Evolutionary conservation across 1,140 invertebrate species (phyloP).

Genomic region (Diorhabda sublineata): DNA sequence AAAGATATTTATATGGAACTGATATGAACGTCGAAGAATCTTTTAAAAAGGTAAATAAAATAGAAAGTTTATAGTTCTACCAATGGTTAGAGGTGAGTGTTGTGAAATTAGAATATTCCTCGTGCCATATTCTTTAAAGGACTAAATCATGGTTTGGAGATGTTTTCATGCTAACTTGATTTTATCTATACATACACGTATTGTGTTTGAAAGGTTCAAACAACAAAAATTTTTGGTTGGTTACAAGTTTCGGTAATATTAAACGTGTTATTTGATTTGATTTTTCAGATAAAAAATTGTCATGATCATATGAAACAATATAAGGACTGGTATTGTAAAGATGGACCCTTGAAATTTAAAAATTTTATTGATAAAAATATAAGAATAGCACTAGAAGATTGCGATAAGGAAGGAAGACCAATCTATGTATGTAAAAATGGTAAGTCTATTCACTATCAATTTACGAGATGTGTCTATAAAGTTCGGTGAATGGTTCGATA

Average conservation of each 20-base stretch:
- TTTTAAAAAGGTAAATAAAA: slow-evolving; percentile 36
- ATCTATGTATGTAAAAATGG: slow-evolving; percentile 44
- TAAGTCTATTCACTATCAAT: slow-evolving; percentile 21
- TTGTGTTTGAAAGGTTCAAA: too few species aligned
- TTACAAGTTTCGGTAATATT: too few species aligned
- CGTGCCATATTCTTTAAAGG: too few species aligned
- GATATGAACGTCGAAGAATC: slow-evolving; percentile 39
- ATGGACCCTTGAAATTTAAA: slow-evolving; percentile 31
- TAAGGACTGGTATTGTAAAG: slow-evolving; percentile 42
- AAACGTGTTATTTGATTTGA: too few species aligned
- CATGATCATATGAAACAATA: slow-evolving; percentile 38
- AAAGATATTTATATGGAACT: slow-evolving; percentile 38
- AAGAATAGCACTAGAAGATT: slow-evolving; percentile 33
- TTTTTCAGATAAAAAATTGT: slow-evolving; percentile 38
- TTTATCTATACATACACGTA: too few species aligned
- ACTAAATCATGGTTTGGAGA: too few species aligned
- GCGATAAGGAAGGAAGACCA: slow-evolving; percentile 41
- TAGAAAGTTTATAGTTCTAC: too few species aligned
- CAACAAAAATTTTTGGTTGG: too few species aligned
- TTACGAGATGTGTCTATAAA: neutral
- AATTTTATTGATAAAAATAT: slow-evolving; percentile 36
- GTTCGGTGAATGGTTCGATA: neutral
- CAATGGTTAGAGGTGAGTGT: too few species aligned
- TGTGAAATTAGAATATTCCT: too few species aligned
- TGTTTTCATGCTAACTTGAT: too few species aligned